phyloP scores from a whole-genome alignment of 2,797 vertebrate species.

The Myripristis murdjan region DNA sequence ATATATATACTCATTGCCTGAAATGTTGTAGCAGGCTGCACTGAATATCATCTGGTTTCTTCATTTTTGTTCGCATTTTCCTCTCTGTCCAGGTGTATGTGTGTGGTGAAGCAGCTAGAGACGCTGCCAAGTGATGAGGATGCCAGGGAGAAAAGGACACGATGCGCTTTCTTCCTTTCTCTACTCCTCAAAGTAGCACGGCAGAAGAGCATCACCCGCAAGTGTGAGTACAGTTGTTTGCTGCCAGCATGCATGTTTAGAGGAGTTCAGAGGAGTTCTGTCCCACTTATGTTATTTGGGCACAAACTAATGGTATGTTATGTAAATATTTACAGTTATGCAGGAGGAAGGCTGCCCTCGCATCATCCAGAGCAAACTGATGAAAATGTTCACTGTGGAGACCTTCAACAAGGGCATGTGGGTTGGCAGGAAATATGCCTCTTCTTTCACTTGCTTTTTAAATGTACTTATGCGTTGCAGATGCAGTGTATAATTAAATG shows the following conservation, averaged over 20 bases:
- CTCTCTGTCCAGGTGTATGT: constrained; percentile 71
- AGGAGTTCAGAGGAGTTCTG: not conserved
- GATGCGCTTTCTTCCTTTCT: constrained; percentile 92
- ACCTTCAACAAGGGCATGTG: constrained; percentile 91
- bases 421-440: constrained; percentile 7
- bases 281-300: not conserved
- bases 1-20: not conserved
- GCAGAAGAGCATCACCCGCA: constrained; percentile 84
- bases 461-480: not conserved
- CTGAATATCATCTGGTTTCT: not conserved
- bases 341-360: constrained; percentile 89
- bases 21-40: not conserved
- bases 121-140: constrained; percentile 78
- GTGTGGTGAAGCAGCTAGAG: constrained; percentile 87
- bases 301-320: not conserved
- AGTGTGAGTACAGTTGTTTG: constrained; percentile 85
- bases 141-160: constrained; percentile 81
- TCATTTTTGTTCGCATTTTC: constrained; percentile 8
- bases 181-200: constrained; percentile 87
- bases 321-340: constrained; percentile 80
- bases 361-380: constrained; percentile 87
- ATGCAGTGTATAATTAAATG: not conserved
- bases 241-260: not conserved
- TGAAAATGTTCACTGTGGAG: constrained; percentile 90
- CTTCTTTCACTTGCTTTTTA: not conserved